These are phyloP conservation scores for Limnephilus marmoratus DNA, from an alignment of 2,888 invertebrate species.

Conservation along the genomic window DNA sequence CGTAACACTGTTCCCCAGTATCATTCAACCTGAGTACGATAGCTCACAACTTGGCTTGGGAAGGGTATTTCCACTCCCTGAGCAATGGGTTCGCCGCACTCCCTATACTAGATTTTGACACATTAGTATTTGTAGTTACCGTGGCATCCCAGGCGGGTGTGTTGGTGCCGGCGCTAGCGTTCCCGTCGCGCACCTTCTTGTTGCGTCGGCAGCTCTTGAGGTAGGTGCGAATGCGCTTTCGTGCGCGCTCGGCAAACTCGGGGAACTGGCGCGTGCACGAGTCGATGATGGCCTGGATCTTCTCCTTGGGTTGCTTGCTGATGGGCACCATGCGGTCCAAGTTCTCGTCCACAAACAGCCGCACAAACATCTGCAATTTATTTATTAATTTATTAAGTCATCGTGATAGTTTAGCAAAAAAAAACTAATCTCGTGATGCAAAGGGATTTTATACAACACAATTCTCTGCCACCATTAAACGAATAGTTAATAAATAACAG, in stretches of 20 bases:
- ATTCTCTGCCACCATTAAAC: too few species aligned
- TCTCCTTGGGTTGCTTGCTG: conserved; percentile 98
- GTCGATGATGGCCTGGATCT: conserved; percentile 97
- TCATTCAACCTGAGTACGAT: too few species aligned
- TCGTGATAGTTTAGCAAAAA: too few species aligned
- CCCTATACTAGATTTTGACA: too few species aligned
- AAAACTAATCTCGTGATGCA: too few species aligned
- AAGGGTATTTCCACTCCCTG: too few species aligned
- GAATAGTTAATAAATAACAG: too few species aligned
- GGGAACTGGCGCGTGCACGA: conserved; percentile 98
- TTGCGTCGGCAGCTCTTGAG: conserved; percentile 96
- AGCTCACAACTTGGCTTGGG: too few species aligned
- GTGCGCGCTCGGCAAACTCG: conserved; percentile 95
- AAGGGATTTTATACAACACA: too few species aligned
- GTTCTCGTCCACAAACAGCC: conserved; percentile 97
- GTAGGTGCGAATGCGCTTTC: conserved; percentile 96
- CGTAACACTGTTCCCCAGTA: too few species aligned
- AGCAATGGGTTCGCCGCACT: too few species aligned
- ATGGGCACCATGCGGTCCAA: conserved; percentile 97
- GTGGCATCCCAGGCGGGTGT: conserved; percentile 87
- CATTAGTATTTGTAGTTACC: conserved; percentile 72
- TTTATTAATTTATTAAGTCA: too few species aligned
- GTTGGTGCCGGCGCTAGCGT: conserved; percentile 71
- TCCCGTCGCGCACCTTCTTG: conserved; percentile 88
- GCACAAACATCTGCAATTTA: conserved; percentile 93